Evolutionary conservation across 2,888 invertebrate genomes (phyloP).

Genomic region (Drosophila mimetica): DNA sequence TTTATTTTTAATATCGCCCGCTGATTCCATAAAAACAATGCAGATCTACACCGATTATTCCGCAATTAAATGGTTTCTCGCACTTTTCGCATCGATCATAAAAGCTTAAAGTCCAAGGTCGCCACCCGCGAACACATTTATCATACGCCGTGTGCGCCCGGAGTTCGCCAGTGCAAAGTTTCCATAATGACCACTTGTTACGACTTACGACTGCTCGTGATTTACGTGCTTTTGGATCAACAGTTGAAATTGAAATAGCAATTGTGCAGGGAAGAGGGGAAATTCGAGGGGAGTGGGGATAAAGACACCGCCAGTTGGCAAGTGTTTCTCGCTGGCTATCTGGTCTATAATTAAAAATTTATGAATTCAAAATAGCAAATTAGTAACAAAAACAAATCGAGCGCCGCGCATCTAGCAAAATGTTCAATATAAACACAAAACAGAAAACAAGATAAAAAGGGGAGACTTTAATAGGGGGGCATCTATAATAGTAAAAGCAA

Average conservation of each 20-base stretch:
- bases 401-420: slow-evolving; percentile 39
- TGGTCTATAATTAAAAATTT: slow-evolving; percentile 74
- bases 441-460: slow-evolving; percentile 33
- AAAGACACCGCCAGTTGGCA: slow-evolving; percentile 40
- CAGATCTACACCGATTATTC: slow-evolving; percentile 40
- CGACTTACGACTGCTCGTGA: slow-evolving; percentile 35
- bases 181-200: slow-evolving; percentile 44
- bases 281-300: background rate
- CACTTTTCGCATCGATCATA: slow-evolving; percentile 69
- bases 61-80: slow-evolving; percentile 67
- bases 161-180: slow-evolving; percentile 44
- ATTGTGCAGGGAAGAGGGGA: background rate
- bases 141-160: slow-evolving; percentile 46
- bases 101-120: slow-evolving; percentile 66
- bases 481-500: slow-evolving; percentile 21
- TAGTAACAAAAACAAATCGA: slow-evolving; percentile 68
- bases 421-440: slow-evolving; percentile 58
- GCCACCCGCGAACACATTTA: slow-evolving; percentile 34
- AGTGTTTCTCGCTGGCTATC: slow-evolving; percentile 51
- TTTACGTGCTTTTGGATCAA: slow-evolving; percentile 35
- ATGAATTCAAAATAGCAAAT: slow-evolving; percentile 73
- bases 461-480: slow-evolving; percentile 46
- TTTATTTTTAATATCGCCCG: background rate
- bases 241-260: slow-evolving; percentile 20
- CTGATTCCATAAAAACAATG: slow-evolving; percentile 1